Conservation (phyloP, 2,797 vertebrate genomes). For the Clangula hyemalis region DNA sequence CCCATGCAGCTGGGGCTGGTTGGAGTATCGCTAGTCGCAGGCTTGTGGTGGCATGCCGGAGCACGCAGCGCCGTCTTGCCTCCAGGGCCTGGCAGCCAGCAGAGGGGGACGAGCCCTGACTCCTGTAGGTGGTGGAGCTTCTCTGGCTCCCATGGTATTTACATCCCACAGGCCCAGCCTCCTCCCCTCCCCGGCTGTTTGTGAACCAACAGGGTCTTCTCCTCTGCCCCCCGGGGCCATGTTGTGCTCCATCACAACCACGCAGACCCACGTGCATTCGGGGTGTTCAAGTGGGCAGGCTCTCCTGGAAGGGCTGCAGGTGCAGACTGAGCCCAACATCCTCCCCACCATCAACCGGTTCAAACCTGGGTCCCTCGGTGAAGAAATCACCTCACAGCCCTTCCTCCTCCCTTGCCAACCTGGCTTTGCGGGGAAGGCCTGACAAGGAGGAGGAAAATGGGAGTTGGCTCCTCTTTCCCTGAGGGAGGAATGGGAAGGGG, state of each 20-base stretch:
- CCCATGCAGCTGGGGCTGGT: neutral
- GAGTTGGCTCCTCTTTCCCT: neutral
- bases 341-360: neutral
- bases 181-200: neutral
- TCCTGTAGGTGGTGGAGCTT: neutral
- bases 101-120: neutral
- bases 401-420: neutral
- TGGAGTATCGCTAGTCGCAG: neutral
- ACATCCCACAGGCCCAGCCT: neutral
- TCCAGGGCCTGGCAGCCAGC: conserved; percentile 26
- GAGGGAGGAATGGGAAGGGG: neutral
- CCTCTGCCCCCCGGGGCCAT: neutral
- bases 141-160: conserved; percentile 4
- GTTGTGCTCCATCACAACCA: neutral
- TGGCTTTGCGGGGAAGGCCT: neutral
- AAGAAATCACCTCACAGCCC: neutral
- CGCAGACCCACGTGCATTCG: rapidly evolving
- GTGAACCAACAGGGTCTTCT: neutral
- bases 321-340: rapidly evolving
- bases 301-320: neutral
- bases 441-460: neutral
- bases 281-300: neutral
- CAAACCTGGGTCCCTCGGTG: neutral
- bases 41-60: neutral
- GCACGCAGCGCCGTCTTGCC: neutral